Conservation (phyloP, 2,113 vertebrate genomes). For the Cynopterus brachyotis region DNA sequence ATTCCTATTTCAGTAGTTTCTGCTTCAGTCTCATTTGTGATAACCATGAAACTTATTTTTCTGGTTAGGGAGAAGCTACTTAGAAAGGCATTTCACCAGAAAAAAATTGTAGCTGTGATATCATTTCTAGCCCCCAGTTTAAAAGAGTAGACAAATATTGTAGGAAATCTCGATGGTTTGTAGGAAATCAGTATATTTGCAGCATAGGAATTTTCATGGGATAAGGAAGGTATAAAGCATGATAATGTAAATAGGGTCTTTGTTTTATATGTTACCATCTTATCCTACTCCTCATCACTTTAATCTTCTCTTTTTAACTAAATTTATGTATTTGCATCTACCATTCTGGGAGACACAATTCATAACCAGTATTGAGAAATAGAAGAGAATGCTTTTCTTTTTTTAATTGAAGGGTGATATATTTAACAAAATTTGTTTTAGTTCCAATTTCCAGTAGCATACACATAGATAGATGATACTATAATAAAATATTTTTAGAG, state of each 20-base stretch:
- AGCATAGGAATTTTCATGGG: constrained; percentile 28
- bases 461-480: constrained; percentile 51
- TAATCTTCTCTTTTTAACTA: constrained; percentile 35
- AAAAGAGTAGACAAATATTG: constrained; percentile 24
- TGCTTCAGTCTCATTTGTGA: background rate
- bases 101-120: background rate
- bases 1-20: background rate
- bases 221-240: constrained; percentile 49
- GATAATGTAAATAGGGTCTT: constrained; percentile 49
- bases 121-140: background rate
- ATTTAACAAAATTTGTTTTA: constrained; percentile 48
- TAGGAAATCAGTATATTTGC: constrained; percentile 39
- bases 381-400: constrained; percentile 14
- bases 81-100: constrained; percentile 25
- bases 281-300: background rate
- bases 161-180: background rate
- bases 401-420: constrained; percentile 1
- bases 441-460: constrained; percentile 52
- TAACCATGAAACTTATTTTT: constrained; percentile 52
- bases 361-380: constrained; percentile 51
- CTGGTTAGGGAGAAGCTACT: constrained; percentile 38
- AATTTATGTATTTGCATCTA: constrained; percentile 49
- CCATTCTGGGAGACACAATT: constrained; percentile 31
- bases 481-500: constrained; percentile 64
- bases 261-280: background rate